Evolutionary conservation across 2,113 vertebrate genomes (phyloP).

Genomic region (Lagopus muta): DNA sequence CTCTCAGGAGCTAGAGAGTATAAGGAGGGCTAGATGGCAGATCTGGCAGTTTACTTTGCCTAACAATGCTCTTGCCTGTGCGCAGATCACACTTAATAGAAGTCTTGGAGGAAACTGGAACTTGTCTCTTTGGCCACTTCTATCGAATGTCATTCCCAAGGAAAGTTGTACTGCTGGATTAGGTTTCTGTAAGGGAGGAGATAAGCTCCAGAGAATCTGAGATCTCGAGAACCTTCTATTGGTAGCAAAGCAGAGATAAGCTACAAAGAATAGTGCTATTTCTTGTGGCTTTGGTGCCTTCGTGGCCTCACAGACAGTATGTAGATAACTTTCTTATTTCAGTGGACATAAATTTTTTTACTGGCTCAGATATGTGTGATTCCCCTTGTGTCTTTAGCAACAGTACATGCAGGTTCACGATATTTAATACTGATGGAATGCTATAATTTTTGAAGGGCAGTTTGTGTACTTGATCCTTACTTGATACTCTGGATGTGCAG

Average conservation of each 20-base stretch:
- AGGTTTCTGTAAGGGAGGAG: constrained; percentile 18
- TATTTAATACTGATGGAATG: not conserved
- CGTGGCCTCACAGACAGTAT: not conserved
- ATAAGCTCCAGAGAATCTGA: not conserved
- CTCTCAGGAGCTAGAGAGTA: not conserved
- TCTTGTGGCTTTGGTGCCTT: not conserved
- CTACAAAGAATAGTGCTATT: not conserved
- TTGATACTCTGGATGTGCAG: not conserved
- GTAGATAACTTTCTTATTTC: not conserved
- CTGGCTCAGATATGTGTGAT: not conserved
- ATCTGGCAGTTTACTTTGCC: not conserved
- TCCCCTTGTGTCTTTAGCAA: not conserved
- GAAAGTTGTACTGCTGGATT: not conserved
- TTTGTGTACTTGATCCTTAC: not conserved
- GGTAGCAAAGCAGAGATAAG: not conserved
- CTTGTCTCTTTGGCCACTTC: not conserved
- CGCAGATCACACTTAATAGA: not conserved
- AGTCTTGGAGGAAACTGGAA: not conserved
- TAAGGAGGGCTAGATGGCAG: not conserved
- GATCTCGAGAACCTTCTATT: not conserved
- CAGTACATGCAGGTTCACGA: not conserved
- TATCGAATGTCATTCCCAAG: not conserved
- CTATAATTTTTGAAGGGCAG: not conserved
- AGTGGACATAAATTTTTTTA: not conserved
- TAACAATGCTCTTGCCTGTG: not conserved